Percentiles rank a stretch among this genome's conserved stretches.
phyloP scores from a whole-genome alignment of 2,797 vertebrate genomes.

The Tympanoctomys barrerae region DNA sequence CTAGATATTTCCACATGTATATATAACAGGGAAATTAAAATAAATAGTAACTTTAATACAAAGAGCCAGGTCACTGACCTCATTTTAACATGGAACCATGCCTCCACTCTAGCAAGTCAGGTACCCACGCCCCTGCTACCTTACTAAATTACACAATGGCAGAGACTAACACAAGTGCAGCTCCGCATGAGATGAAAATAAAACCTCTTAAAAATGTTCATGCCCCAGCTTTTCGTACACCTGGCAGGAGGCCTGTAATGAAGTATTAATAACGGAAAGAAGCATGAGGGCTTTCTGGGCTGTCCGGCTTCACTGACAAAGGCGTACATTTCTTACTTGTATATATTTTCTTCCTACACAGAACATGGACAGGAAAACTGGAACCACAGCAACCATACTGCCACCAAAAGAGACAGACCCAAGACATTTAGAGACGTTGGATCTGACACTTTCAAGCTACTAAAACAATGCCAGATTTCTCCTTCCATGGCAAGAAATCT shows the following conservation, averaged over 20 bases:
- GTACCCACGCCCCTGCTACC: background rate
- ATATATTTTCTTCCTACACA: background rate
- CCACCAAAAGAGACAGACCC: background rate
- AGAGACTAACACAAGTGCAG: background rate
- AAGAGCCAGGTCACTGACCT: background rate
- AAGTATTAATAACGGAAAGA: background rate
- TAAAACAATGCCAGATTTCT: constrained; percentile 16
- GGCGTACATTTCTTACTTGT: background rate
- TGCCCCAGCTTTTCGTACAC: background rate
- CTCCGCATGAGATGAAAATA: background rate
- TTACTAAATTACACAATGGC: background rate
- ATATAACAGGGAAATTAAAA: background rate
- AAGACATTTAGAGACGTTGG: background rate
- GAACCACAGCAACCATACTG: background rate
- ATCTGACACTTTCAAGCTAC: background rate
- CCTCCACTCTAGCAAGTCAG: background rate
- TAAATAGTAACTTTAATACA: background rate
- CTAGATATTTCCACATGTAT: background rate
- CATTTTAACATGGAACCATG: background rate
- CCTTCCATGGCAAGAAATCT: background rate
- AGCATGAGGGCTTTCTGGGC: background rate
- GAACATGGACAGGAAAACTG: background rate
- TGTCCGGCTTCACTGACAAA: background rate
- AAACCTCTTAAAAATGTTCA: background rate
- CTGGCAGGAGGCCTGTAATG: background rate